Conservation (phyloP, 2,113 vertebrate species). For the Rhinopithecus roxellana region DNA sequence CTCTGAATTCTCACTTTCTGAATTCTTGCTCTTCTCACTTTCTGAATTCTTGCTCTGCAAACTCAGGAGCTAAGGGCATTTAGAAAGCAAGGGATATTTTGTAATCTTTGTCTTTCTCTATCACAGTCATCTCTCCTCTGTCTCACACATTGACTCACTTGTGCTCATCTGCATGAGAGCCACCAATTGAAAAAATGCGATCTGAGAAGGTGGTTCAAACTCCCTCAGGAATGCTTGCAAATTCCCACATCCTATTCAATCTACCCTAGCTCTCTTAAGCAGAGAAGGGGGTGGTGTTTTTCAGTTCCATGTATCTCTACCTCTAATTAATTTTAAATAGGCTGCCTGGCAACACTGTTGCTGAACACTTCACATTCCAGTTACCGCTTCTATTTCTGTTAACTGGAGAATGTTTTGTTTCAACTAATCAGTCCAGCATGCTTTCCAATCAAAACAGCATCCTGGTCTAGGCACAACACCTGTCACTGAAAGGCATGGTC, state of each 20-base stretch:
- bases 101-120: neutral
- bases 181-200: neutral
- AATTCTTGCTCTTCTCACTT: neutral
- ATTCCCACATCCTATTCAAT: neutral
- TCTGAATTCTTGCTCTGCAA: neutral
- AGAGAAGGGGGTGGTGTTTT: neutral
- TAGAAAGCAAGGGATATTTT: neutral
- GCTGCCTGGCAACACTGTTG: neutral
- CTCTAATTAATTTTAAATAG: constrained; percentile 29
- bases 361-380: neutral
- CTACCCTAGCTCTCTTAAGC: too few species aligned
- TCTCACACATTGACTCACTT: neutral
- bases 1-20: neutral
- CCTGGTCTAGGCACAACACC: neutral
- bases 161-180: neutral
- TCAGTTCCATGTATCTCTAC: neutral
- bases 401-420: constrained; percentile 65
- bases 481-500: neutral
- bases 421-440: constrained; percentile 52
- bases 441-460: constrained; percentile 56
- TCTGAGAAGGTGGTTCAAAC: neutral
- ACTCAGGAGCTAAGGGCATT: neutral
- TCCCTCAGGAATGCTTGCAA: neutral
- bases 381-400: constrained; percentile 64
- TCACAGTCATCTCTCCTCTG: neutral